Base-by-base conservation (phyloP, 2,888 invertebrate genomes). In the Rugalucina vietnamica region DNA sequence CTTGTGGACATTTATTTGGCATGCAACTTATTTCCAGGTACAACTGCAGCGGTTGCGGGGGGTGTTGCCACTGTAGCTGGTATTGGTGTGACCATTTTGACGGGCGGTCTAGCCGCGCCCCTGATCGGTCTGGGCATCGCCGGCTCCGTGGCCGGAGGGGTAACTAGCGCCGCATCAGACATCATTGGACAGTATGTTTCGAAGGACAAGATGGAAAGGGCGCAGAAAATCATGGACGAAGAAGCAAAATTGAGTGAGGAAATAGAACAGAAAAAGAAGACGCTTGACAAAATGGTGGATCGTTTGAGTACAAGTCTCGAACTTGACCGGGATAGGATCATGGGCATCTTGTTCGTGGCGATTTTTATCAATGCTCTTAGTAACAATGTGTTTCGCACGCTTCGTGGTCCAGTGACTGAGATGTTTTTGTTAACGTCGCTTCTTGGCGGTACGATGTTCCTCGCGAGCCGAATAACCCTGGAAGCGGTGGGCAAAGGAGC, bases 71-170 rank as follows among this genome's bases (percentile, higher is more conserved):
- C 60, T 3, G 60, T 60, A 27, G 60, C 60, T 8, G 60, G 60
- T 27, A 60, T 60, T 27, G 60, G 60, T 10, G 60, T 18, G 5
- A 60, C 60, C 27, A 18, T 60, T 72, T 5, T 72, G 27, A 37
- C 39, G 32, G 75, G 75, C 4, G 75, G 75, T 1, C 75, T 75
- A 49, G 75, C 75, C 3, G 75, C 75, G 12, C 75, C 75, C 1
- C 54, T 75, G 32, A 27, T 75, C 4, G 37, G 43, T 4, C 10
- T 29, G 14, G 75, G 75, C 12, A 37, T 75, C 1, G 57, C 57
- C 21, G 37, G 50, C 1, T 49, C 75, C 21, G 75, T 57, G 24
- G 75, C 54, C 24, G 75, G 75, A 18, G 29, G 54, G 3, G 75
- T 37, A 29, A 75, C 75, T 27, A 36, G 27, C 4, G 4, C 75